Evolutionary conservation across 1,140 invertebrate genomes (phyloP).

Genomic region (Oedothorax gibbosus): DNA sequence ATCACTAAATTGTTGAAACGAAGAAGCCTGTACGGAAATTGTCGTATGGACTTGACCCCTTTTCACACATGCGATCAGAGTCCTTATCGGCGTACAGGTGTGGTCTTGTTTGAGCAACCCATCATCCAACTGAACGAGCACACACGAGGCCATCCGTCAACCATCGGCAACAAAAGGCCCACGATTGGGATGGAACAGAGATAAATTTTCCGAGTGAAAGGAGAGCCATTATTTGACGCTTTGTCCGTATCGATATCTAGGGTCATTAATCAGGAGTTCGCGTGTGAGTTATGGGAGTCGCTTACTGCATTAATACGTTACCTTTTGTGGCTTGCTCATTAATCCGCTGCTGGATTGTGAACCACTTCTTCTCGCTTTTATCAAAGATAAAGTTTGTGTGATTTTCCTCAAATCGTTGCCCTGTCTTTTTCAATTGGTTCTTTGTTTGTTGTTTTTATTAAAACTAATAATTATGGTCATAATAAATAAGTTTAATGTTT

Average conservation of each 20-base stretch:
- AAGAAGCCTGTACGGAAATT: too few species aligned
- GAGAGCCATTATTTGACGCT: conserved; percentile 36
- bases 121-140: conserved; percentile 32
- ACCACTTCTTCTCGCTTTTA: neutral
- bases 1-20: too few species aligned
- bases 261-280: conserved; percentile 20
- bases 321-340: conserved; percentile 25
- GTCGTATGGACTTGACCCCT: too few species aligned
- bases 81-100: conserved; percentile 1
- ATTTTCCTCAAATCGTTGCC: neutral
- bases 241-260: conserved; percentile 31
- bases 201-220: conserved; percentile 40
- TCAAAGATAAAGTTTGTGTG: too few species aligned
- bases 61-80: too few species aligned
- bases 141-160: conserved; percentile 34
- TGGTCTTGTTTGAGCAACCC: conserved; percentile 11
- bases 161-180: conserved; percentile 28
- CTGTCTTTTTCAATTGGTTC: neutral
- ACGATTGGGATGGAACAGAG: conserved; percentile 1
- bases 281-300: conserved; percentile 13
- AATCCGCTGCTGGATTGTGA: conserved; percentile 26
- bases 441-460: too few species aligned
- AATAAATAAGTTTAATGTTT: too few species aligned
- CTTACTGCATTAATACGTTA: conserved; percentile 28
- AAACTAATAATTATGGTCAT: too few species aligned